phyloP scores from a whole-genome alignment of 37 sponge, comb jelly and placozoan genomes.

The Trichoplax adhaerens region DNA sequence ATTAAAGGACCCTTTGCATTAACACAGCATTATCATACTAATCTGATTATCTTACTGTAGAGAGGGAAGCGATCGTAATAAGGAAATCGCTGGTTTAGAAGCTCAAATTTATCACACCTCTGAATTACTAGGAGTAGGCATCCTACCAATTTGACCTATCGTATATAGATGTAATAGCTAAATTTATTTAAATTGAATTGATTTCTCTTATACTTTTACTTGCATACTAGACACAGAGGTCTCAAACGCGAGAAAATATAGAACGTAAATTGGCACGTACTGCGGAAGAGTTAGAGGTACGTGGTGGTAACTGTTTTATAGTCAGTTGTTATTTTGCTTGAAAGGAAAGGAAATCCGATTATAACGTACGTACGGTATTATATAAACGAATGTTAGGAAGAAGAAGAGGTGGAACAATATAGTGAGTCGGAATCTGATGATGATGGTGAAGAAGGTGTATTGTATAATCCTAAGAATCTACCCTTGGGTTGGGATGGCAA shows the following conservation, averaged over 20 bases:
- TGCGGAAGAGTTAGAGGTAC: constrained; percentile 73
- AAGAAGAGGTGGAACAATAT: constrained; percentile 42
- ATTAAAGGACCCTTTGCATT: too few species aligned
- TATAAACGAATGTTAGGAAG: neutral
- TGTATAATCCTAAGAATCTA: constrained; percentile 97
- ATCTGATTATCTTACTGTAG: neutral
- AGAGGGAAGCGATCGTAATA: constrained; percentile 36
- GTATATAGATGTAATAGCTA: too few species aligned
- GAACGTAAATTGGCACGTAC: constrained; percentile 86
- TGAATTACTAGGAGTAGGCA: constrained; percentile 67
- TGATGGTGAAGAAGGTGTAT: constrained; percentile 65
- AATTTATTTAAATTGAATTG: too few species aligned
- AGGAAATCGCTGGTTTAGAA: constrained; percentile 64
- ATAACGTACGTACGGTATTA: neutral
- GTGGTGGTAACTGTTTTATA: neutral
- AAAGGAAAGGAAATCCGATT: neutral
- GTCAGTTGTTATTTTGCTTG: neutral
- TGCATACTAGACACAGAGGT: constrained; percentile 61
- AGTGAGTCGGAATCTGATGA: constrained; percentile 29
- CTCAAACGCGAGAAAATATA: constrained; percentile 81
- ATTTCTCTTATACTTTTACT: neutral
- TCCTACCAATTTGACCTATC: too few species aligned
- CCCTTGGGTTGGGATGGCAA: constrained; percentile 99
- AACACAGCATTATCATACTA: too few species aligned
- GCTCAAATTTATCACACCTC: constrained; percentile 57